Evolutionary conservation across 2,888 invertebrate genomes (phyloP), one percentile per base, ranked within the genome.

Genomic region (Ochropleura plecta): DNA sequence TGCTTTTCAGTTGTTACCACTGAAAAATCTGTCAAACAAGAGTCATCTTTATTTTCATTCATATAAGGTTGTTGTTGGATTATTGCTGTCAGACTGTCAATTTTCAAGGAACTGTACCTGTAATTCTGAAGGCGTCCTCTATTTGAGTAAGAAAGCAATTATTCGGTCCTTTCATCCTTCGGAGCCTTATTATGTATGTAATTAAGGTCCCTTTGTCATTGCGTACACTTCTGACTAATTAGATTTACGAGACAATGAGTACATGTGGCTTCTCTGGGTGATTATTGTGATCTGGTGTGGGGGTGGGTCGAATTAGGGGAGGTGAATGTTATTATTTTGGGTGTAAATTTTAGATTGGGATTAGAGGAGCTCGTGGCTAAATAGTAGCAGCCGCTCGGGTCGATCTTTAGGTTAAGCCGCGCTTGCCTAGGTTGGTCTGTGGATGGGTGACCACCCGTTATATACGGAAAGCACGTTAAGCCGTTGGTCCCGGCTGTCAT

Each of bases 171-270:
- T 84, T 84, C 79, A 82, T 86, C 79, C 70, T 55, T 63, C 65
- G 51, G 46, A 48, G 64, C 53, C 75, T 70, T 71, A 82, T 86
- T 79, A 84, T 72, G 57, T 79, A 84, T 72, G 57, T 81, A 81
- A 86, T 86, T 86, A 82, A 51, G 30, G 67, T 53, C 59, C 85
- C 85, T 85, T 83, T 83, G 86, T 78, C 84, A 81, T 83, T 83
- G 51, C 55, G 63, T 16, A 72, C 68, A 76, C 73, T 78, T 62
- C 73, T 48, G 46, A 64, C 57, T 70, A 76, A 78, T 81, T 82
- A 78, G 73, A 59, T 81, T 81, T 57, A 66, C 42, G 67, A 76
- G 64, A 63, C 70, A 64, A 74, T 57, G 71, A 60, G 71, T 42
- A 72, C 75, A 76, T 79, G 82, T 82, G 83, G 82, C 69, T 75